Conservation (phyloP, 92 coral and sea anemone species). For the Montipora capitata region DNA sequence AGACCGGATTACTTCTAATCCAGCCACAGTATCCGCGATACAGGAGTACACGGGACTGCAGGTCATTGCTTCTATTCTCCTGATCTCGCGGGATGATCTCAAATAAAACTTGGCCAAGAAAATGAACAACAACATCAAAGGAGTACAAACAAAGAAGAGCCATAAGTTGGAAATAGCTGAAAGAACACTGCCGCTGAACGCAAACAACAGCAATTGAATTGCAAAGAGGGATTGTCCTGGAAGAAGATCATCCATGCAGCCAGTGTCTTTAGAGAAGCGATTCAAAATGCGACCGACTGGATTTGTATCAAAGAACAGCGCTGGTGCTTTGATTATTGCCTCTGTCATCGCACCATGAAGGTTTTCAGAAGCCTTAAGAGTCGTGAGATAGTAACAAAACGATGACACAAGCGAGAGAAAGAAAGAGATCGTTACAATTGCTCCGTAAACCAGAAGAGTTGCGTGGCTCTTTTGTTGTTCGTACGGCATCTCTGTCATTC, state of each 20-base stretch:
- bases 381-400: conserved; percentile 27
- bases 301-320: conserved; percentile 40
- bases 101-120: conserved; percentile 83
- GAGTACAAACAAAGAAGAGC: conserved; percentile 40
- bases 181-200: not conserved
- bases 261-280: conserved; percentile 43
- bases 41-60: conserved; percentile 44
- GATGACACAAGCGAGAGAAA: conserved; percentile 9
- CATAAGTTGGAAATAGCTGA: conserved; percentile 27
- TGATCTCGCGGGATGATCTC: conserved; percentile 85
- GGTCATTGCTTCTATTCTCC: conserved; percentile 84
- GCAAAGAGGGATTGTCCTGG: conserved; percentile 29
- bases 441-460: conserved; percentile 33
- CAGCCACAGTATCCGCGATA: conserved; percentile 23
- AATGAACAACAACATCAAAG: conserved; percentile 71
- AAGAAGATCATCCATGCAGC: conserved; percentile 32
- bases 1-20: conserved; percentile 32
- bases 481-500: conserved; percentile 33
- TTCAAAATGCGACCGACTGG: conserved; percentile 51
- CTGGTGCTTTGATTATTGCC: conserved; percentile 42
- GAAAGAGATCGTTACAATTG: conserved; percentile 10
- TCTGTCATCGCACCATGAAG: conserved; percentile 29
- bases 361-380: conserved; percentile 37
- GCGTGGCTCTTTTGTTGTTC: conserved; percentile 20
- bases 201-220: not conserved